Evolutionary conservation across 2,113 vertebrate species (phyloP), one percentile per base, ranked within the genome.

Genomic region (Microcebus ravelobensis): DNA sequence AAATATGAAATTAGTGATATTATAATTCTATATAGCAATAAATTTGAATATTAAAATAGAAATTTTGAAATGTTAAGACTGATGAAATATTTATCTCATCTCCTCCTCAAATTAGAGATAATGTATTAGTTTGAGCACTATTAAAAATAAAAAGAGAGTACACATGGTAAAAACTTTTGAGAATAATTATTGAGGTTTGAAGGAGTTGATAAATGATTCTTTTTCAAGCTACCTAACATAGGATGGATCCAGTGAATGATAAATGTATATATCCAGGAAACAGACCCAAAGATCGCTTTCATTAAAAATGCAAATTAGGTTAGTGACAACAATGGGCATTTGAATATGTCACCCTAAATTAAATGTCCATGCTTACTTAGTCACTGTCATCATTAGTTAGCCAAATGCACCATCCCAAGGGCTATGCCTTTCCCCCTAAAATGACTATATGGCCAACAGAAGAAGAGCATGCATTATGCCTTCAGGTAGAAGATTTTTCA

Each of bases 1-100:
- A 95, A 10, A 91, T 79, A 45, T 20, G 74, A 42, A 89, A 83
- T 21, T 57, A 81, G n/a, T 83, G 14, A 77, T 27, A 95, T 52
- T 50, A 21, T 0, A 61, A 50, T 76, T 55, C 29, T 34, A 48
- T 91, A 39, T 59, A 88, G 8, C 3, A 77, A 76, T 83, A 52
- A 42, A 5, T 68, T 39, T 2, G 42, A 71, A 70, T 84, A 42
- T 71, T 93, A 71, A 85, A 71, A 27, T 70, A 36, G 6, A 71
- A 55, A 10, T 3, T 59, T 84, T 76, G 14, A 50, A 67, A 79
- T 71, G 14, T 61, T 13, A 27, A 23, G 25, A 63, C 23, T 55
- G 36, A 55, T 45, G 8, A 61, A 61, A 63, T 68, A 50, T 36
- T 48, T 81, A 15, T 34, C 1, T 84, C 27, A 79, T 45, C 71